Evolutionary conservation across 1,140 invertebrate species (phyloP).

Genomic region (Penaeus vannamei): DNA sequence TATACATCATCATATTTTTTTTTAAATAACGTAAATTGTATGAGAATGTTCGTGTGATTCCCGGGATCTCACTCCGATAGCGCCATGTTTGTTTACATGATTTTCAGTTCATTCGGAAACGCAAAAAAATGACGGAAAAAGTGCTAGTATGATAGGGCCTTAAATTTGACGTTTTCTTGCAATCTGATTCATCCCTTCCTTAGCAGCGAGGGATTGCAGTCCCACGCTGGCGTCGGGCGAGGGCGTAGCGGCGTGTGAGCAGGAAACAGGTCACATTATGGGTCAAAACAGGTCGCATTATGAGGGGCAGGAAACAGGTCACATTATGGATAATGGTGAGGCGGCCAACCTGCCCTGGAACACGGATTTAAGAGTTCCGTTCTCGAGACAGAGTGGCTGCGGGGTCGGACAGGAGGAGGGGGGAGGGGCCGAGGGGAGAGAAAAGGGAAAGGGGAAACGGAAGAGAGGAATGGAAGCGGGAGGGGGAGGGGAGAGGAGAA

Average conservation of each 20-base stretch:
- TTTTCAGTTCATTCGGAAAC: too few species aligned
- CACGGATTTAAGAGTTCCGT: constrained; percentile 58
- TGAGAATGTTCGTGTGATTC: too few species aligned
- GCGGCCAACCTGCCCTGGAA: constrained; percentile 27
- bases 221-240: background rate
- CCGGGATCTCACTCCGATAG: too few species aligned
- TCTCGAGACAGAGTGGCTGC: constrained; percentile 37
- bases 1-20: too few species aligned
- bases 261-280: constrained; percentile 59
- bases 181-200: too few species aligned
- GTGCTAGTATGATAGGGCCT: too few species aligned
- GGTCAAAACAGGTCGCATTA: constrained; percentile 33
- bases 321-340: constrained; percentile 56
- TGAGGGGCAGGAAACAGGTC: constrained; percentile 47
- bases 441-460: background rate
- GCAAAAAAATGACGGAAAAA: too few species aligned
- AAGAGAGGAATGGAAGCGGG: constrained; percentile 2
- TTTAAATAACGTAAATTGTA: too few species aligned
- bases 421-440: background rate
- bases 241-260: background rate
- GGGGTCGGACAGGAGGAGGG: background rate
- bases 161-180: too few species aligned
- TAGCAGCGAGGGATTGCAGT: background rate
- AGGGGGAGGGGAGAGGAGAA: background rate
- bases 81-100: too few species aligned